Conservation (phyloP, 92 coral and sea anemone genomes). For the Muricea muricata region DNA sequence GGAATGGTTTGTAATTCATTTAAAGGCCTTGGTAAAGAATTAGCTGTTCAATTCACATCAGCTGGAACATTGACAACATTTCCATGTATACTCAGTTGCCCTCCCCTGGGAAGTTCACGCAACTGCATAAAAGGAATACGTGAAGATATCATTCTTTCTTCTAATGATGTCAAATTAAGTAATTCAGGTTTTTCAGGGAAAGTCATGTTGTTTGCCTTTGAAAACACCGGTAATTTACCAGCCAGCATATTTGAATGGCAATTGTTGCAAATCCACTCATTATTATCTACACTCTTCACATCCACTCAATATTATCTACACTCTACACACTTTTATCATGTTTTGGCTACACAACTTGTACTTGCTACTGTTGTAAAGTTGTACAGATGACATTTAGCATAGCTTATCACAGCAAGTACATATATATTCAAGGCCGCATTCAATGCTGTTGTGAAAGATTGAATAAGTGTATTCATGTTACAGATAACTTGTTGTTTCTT, state of each 20-base stretch:
- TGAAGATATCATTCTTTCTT: slow-evolving; percentile 72
- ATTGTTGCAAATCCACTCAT: slow-evolving; percentile 43
- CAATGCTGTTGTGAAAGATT: slow-evolving; percentile 67
- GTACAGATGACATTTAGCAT: slow-evolving; percentile 64
- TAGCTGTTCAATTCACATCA: slow-evolving; percentile 74
- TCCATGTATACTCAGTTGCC: slow-evolving; percentile 68
- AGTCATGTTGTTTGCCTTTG: slow-evolving; percentile 61
- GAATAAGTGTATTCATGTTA: slow-evolving; percentile 41
- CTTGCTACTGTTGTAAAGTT: slow-evolving; percentile 51
- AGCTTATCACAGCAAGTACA: slow-evolving; percentile 80
- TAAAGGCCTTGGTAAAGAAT: slow-evolving; percentile 60
- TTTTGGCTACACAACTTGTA: slow-evolving; percentile 56
- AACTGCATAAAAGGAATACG: slow-evolving; percentile 72
- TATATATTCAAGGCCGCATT: slow-evolving; percentile 67
- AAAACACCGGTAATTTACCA: slow-evolving; percentile 44
- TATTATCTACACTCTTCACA: slow-evolving; percentile 20
- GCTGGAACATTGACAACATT: slow-evolving; percentile 73
- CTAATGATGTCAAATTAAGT: slow-evolving; percentile 66
- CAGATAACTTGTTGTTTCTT: background rate
- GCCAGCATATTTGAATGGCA: slow-evolving; percentile 40
- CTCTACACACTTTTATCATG: slow-evolving; percentile 52
- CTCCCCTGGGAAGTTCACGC: slow-evolving; percentile 72
- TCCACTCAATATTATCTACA: too few species aligned
- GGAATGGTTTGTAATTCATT: slow-evolving; percentile 73
- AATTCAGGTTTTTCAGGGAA: slow-evolving; percentile 61